Percentiles rank a stretch among this genome's conserved stretches.
These are phyloP conservation scores for Planococcus citri DNA, from an alignment of 1,140 invertebrate genomes.

Conservation along the genomic window DNA sequence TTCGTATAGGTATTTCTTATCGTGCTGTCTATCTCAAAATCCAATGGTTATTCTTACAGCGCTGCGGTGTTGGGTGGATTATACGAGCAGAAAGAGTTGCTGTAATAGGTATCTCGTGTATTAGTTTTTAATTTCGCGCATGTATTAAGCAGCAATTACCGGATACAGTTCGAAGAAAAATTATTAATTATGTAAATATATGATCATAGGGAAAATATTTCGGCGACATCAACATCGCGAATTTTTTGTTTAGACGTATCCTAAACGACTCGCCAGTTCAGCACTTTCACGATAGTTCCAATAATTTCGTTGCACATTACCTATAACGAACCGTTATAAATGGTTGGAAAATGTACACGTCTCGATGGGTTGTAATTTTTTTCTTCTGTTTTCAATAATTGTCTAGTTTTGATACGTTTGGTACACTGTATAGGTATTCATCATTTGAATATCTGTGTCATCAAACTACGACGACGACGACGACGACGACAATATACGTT, in stretches of 20 bases:
- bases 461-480: neutral
- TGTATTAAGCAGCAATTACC: neutral
- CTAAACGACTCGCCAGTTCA: neutral
- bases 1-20: too few species aligned
- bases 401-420: neutral
- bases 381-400: neutral
- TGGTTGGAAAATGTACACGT: neutral
- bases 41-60: too few species aligned
- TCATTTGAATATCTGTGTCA: neutral
- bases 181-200: neutral
- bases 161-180: neutral
- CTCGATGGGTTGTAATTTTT: neutral
- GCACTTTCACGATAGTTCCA: neutral
- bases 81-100: too few species aligned
- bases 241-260: constrained; percentile 3
- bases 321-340: neutral
- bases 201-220: neutral
- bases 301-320: neutral
- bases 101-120: too few species aligned
- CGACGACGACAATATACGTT: neutral
- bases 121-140: neutral
- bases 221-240: neutral
- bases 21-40: too few species aligned
- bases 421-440: too few species aligned
- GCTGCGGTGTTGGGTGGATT: too few species aligned